These are phyloP conservation scores for Molorchus minor DNA, from an alignment of 2,888 invertebrate species.

Conservation along the genomic window DNA sequence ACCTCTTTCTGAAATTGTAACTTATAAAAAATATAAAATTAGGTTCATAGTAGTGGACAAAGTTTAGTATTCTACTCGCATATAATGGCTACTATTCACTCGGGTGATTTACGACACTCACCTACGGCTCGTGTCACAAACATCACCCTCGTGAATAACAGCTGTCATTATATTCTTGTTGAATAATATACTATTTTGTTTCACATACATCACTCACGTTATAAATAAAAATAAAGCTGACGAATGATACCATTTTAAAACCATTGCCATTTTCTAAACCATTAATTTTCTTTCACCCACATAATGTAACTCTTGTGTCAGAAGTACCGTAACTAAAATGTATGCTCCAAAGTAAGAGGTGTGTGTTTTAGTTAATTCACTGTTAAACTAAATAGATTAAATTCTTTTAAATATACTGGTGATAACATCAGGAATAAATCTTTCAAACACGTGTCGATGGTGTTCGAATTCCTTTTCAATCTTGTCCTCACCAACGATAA, in stretches of 20 bases:
- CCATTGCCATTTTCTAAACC: background rate
- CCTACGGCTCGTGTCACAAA: no score
- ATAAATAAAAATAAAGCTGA: no score
- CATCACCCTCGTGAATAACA: no score
- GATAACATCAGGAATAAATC: slow-evolving; percentile 27
- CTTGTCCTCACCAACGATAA: slow-evolving; percentile 24
- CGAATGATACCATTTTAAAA: background rate
- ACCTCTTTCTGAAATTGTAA: no score
- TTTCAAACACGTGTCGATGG: slow-evolving; percentile 25
- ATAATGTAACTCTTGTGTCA: background rate
- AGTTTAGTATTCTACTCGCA: no score
- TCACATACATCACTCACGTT: no score
- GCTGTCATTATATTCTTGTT: no score
- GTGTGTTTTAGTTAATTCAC: slow-evolving; percentile 10
- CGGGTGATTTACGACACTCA: no score
- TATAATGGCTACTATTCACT: no score
- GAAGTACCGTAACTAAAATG: slow-evolving; percentile 5
- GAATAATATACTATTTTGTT: no score
- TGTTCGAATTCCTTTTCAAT: slow-evolving; percentile 23
- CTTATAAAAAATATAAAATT: no score
- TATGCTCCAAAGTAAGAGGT: slow-evolving; percentile 3
- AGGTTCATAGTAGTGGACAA: no score
- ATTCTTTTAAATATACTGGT: slow-evolving; percentile 23
- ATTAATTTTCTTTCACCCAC: slow-evolving; percentile 2
- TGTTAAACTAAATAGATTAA: slow-evolving; percentile 23